phyloP scores from a whole-genome alignment of 2,888 invertebrate species.

The Pseudeuparius sepicola region DNA sequence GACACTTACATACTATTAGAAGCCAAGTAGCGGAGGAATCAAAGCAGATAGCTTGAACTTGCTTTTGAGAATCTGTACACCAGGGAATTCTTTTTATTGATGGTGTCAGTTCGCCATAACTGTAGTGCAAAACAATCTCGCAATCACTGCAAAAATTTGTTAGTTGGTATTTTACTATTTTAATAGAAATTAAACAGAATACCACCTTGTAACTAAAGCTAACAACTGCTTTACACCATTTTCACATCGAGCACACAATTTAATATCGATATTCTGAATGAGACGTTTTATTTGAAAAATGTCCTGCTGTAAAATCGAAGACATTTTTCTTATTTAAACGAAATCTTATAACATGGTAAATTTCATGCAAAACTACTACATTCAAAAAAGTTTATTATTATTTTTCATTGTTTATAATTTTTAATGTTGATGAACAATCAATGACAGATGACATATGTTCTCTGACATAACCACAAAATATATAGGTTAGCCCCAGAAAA shows the following conservation, averaged over 20 bases:
- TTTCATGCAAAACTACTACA: no score
- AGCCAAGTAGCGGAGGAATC: constrained; percentile 76
- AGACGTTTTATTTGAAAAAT: constrained; percentile 37
- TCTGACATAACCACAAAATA: no score
- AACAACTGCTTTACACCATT: constrained; percentile 39
- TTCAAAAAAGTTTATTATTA: no score
- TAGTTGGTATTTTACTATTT: no score
- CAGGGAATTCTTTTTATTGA: constrained; percentile 37
- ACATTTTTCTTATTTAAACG: no score
- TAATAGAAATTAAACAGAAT: no score
- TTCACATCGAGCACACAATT: constrained; percentile 36
- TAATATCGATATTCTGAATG: constrained; percentile 36
- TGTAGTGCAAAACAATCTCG: constrained; percentile 37
- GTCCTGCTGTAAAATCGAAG: constrained; percentile 26
- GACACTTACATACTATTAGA: constrained; percentile 47
- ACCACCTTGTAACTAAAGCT: constrained; percentile 37
- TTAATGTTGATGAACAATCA: no score
- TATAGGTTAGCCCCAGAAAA: no score
- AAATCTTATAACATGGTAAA: no score
- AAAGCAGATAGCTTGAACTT: constrained; percentile 66
- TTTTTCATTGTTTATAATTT: no score
- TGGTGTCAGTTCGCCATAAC: constrained; percentile 36
- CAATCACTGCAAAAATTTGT: constrained; percentile 31
- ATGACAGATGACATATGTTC: no score
- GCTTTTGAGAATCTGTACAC: constrained; percentile 35